A percentile compares a stretch with the other conserved stretches of the same genome.
These are phyloP conservation scores for Platycnemis pennipes DNA, from an alignment of 2,888 invertebrate genomes.

Conservation along the genomic window DNA sequence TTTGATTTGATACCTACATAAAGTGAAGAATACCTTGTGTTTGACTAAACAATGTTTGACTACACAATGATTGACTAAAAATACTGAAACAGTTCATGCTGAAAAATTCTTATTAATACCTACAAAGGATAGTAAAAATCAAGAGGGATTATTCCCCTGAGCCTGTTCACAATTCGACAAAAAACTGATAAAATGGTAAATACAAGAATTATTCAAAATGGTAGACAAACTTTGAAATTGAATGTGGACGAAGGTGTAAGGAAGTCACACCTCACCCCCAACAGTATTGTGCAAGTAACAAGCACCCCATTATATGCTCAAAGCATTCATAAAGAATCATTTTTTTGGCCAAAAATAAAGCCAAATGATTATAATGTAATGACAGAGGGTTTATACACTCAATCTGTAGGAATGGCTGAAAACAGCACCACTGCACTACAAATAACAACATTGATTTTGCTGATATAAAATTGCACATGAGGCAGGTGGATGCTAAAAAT, in stretches of 20 bases:
- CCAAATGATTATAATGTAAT: background rate
- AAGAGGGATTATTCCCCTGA: background rate
- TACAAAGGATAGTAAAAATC: background rate
- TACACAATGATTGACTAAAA: no score
- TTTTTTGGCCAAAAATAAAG: background rate
- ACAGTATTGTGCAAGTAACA: background rate
- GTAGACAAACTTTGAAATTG: no score
- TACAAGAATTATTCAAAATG: background rate
- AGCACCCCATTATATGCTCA: background rate
- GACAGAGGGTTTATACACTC: background rate
- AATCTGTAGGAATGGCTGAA: background rate
- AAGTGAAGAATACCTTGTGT: no score
- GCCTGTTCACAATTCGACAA: background rate
- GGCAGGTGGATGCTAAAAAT: background rate
- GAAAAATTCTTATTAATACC: no score
- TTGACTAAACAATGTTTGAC: no score
- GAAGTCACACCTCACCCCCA: background rate
- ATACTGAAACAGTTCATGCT: no score
- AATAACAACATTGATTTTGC: background rate
- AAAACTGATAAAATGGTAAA: background rate
- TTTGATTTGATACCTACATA: no score
- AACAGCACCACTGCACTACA: background rate
- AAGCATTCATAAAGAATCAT: background rate
- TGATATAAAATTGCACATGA: background rate
- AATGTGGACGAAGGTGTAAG: background rate